phyloP scores from a whole-genome alignment of 2,888 invertebrate species.

The Aphrophora alni region DNA sequence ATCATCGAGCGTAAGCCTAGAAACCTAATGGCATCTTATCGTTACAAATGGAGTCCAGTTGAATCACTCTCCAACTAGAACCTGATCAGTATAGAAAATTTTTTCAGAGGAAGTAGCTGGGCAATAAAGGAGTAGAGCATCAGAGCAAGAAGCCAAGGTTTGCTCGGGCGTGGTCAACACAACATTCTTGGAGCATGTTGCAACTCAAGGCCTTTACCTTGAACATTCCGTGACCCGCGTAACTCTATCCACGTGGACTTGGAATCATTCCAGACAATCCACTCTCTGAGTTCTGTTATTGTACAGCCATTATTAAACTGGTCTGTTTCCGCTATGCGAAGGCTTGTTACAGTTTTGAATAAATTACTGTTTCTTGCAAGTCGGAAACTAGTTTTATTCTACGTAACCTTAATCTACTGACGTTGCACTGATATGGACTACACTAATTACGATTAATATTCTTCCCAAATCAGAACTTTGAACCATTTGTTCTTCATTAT shows the following conservation, averaged over 20 bases:
- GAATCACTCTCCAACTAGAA: not conserved
- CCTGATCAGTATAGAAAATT: not conserved
- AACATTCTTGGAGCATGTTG: not conserved
- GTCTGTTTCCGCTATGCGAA: not conserved
- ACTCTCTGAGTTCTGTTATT: not conserved
- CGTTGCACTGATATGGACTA: too few relatives aligned
- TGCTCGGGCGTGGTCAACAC: not conserved
- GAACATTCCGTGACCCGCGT: not conserved
- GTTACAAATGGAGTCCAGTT: too few relatives aligned
- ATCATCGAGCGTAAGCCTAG: too few relatives aligned
- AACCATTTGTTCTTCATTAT: too few relatives aligned
- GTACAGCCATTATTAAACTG: not conserved
- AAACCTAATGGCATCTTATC: too few relatives aligned
- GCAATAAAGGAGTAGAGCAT: not conserved
- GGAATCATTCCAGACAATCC: not conserved
- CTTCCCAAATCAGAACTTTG: too few relatives aligned
- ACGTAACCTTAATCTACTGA: too few relatives aligned
- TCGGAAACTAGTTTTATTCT: not conserved
- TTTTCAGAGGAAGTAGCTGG: not conserved
- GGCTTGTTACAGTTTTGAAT: not conserved
- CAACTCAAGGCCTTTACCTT: not conserved
- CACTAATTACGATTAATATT: too few relatives aligned
- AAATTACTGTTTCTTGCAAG: not conserved
- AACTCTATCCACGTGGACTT: not conserved
- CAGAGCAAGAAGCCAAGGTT: not conserved